phyloP scores from a whole-genome alignment of 1,140 invertebrate genomes.

The Drosophila ambigua region DNA sequence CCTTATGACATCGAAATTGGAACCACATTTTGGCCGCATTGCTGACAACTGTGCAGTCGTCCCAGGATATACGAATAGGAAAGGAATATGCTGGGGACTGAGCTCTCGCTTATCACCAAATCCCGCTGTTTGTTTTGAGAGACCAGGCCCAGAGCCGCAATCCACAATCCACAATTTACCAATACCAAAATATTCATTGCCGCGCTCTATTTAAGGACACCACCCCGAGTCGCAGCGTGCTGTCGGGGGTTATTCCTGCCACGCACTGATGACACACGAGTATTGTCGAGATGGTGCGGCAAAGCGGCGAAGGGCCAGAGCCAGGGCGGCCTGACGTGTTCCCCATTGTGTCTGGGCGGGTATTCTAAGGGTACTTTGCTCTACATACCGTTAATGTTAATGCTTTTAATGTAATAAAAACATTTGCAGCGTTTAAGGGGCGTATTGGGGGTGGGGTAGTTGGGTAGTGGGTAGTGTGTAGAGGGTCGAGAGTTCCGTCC shows the following conservation, averaged over 20 bases:
- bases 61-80: slow-evolving; percentile 31
- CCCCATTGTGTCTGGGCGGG: slow-evolving; percentile 19
- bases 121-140: slow-evolving; percentile 72
- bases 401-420: slow-evolving; percentile 83
- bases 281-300: slow-evolving; percentile 55
- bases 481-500: background rate
- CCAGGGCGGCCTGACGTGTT: slow-evolving; percentile 1
- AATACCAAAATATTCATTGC: slow-evolving; percentile 51
- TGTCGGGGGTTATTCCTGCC: slow-evolving; percentile 33
- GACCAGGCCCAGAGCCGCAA: slow-evolving; percentile 20
- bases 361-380: slow-evolving; percentile 56
- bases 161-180: slow-evolving; percentile 12
- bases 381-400: slow-evolving; percentile 79
- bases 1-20: background rate
- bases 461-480: background rate
- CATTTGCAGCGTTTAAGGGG: slow-evolving; percentile 74
- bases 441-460: background rate
- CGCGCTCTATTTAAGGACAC: slow-evolving; percentile 37
- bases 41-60: slow-evolving; percentile 26
- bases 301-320: background rate
- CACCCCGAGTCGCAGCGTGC: slow-evolving; percentile 27
- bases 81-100: slow-evolving; percentile 29
- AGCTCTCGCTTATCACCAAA: slow-evolving; percentile 56
- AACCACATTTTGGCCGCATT: background rate
- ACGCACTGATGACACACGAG: slow-evolving; percentile 70